These are phyloP conservation scores for Microctenopoma stevenorrisi DNA, from an alignment of 2,797 vertebrate genomes.

Conservation along the genomic window DNA sequence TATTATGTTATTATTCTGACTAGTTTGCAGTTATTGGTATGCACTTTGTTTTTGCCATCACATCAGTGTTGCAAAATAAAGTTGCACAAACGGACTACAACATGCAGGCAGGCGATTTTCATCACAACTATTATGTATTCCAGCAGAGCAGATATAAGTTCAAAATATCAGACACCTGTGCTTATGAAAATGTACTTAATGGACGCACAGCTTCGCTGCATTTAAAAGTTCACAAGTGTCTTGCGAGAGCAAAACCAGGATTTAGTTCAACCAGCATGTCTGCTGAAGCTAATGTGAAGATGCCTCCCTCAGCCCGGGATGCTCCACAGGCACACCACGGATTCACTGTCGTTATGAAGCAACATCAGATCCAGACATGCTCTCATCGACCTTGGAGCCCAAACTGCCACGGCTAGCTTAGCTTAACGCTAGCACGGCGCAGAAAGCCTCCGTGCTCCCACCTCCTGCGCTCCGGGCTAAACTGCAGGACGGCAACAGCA, in stretches of 20 bases:
- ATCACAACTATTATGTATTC: too few species aligned
- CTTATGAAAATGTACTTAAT: neutral
- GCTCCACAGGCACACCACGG: neutral
- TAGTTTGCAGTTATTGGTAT: too few species aligned
- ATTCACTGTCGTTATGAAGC: neutral
- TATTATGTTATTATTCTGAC: too few species aligned
- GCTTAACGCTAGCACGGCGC: constrained; percentile 28
- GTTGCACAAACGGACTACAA: neutral
- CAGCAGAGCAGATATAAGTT: too few species aligned
- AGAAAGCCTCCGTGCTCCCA: constrained; percentile 13
- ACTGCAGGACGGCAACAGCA: constrained; percentile 7
- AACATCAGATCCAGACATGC: constrained; percentile 48
- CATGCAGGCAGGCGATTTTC: too few species aligned
- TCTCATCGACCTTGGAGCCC: constrained; percentile 75
- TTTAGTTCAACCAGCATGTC: neutral
- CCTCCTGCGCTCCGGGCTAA: constrained; percentile 40
- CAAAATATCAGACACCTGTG: neutral
- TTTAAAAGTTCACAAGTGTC: neutral
- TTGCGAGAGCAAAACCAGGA: neutral
- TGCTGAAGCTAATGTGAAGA: neutral
- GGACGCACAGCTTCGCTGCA: neutral
- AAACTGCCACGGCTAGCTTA: constrained; percentile 52
- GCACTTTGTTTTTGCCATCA: neutral
- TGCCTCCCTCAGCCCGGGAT: rapidly evolving
- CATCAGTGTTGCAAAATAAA: neutral